These are phyloP conservation scores for Bombyx mandarina DNA, from an alignment of 1,140 invertebrate genomes.

Conservation along the genomic window DNA sequence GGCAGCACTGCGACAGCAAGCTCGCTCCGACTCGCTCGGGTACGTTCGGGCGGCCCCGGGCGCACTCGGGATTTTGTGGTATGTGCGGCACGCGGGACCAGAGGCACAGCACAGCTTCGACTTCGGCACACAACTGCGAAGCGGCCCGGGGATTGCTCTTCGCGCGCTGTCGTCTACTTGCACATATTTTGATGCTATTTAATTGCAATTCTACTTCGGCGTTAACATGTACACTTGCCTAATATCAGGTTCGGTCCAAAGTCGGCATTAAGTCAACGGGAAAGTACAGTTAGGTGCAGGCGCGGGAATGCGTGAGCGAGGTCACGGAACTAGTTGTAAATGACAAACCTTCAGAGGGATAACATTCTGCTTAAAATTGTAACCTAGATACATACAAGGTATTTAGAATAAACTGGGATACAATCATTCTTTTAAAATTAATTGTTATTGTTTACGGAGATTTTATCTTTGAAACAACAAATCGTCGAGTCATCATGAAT, in stretches of 20 bases:
- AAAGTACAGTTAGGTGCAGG: constrained; percentile 70
- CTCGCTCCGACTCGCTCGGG: constrained; percentile 40
- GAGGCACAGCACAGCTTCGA: constrained; percentile 37
- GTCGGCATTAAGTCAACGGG: constrained; percentile 67
- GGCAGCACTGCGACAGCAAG: constrained; percentile 13
- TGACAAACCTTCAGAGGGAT: constrained; percentile 62
- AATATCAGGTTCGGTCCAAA: constrained; percentile 68
- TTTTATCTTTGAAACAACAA: too few relatives aligned
- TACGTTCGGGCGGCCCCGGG: constrained; percentile 21
- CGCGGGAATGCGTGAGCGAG: constrained; percentile 70
- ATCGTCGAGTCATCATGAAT: too few relatives aligned
- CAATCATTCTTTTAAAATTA: too few relatives aligned
- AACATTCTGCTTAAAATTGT: constrained; percentile 41
- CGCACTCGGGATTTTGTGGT: constrained; percentile 30
- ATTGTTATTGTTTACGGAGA: too few relatives aligned
- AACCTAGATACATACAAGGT: constrained; percentile 14
- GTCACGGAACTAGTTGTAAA: constrained; percentile 71
- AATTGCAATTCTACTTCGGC: constrained; percentile 63
- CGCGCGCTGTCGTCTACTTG: constrained; percentile 45
- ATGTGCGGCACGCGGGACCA: constrained; percentile 51
- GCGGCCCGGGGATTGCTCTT: constrained; percentile 37
- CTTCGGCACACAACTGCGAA: constrained; percentile 19
- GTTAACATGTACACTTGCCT: constrained; percentile 61
- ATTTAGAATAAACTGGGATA: too few relatives aligned
- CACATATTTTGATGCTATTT: constrained; percentile 59